These are phyloP conservation scores for Recurvirostra avosetta DNA, from an alignment of 2,113 vertebrate genomes.

Conservation along the genomic window DNA sequence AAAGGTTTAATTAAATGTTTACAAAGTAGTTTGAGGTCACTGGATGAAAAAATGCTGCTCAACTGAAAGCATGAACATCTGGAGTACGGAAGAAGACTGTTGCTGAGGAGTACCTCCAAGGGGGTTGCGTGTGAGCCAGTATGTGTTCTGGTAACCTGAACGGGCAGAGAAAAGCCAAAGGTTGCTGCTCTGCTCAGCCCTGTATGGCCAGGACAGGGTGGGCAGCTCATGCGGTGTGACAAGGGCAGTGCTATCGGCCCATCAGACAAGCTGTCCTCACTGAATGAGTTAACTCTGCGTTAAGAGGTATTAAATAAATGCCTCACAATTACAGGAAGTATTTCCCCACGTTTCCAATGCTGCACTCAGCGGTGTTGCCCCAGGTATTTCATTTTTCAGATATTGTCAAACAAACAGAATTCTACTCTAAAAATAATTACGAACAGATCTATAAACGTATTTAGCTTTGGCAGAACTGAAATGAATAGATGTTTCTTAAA, in stretches of 20 bases:
- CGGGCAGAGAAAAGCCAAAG: neutral
- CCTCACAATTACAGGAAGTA: neutral
- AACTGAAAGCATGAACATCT: neutral
- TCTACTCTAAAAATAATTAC: conserved; percentile 56
- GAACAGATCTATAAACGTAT: conserved; percentile 29
- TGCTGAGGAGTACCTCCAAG: neutral
- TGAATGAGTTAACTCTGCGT: neutral
- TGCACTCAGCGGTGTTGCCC: neutral
- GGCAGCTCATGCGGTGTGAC: rapidly evolving
- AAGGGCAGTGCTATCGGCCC: neutral
- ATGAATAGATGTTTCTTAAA: neutral
- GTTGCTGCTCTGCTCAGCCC: neutral
- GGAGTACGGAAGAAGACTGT: neutral
- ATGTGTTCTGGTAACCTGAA: neutral
- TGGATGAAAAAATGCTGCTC: neutral
- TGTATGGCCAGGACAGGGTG: neutral
- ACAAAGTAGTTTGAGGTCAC: neutral
- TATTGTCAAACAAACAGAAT: conserved; percentile 56
- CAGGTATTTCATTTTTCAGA: conserved; percentile 60
- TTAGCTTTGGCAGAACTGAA: conserved; percentile 32
- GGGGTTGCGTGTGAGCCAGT: too few relatives aligned
- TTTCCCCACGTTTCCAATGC: neutral
- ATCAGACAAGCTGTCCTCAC: neutral
- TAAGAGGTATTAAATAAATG: neutral
- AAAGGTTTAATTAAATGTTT: neutral